Evolutionary conservation across 2,113 vertebrate genomes (phyloP).

Genomic region (Danio rerio): DNA sequence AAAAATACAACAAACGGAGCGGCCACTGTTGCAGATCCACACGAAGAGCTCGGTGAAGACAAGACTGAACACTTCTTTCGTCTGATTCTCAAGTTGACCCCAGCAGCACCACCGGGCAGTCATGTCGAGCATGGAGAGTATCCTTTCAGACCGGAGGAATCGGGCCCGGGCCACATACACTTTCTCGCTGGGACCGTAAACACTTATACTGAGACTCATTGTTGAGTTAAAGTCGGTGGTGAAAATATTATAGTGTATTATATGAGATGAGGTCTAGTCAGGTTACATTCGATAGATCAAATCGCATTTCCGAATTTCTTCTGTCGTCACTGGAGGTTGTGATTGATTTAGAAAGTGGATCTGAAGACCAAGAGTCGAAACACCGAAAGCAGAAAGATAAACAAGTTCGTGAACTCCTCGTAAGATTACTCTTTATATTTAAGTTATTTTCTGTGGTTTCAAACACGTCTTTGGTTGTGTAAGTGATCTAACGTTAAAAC

Average conservation of each 20-base stretch:
- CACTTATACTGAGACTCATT: background rate
- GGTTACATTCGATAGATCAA: background rate
- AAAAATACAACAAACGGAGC: conserved; percentile 53
- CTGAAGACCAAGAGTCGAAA: background rate
- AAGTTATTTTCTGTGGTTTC: no score
- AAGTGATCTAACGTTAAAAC: background rate
- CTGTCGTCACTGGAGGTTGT: background rate
- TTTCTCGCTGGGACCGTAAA: background rate
- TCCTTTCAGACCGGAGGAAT: conserved; percentile 67
- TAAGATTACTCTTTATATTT: background rate
- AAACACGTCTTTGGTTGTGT: no score
- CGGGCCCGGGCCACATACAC: background rate
- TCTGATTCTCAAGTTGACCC: background rate
- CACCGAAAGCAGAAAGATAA: background rate
- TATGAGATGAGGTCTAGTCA: no score
- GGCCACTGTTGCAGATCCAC: background rate
- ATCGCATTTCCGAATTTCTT: background rate
- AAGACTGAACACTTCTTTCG: background rate
- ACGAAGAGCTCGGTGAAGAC: background rate
- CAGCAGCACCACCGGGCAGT: background rate
- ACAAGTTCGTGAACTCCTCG: background rate
- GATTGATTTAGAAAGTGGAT: background rate
- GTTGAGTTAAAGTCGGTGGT: background rate
- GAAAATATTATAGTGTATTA: background rate
- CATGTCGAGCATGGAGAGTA: conserved; percentile 82